These are phyloP conservation scores for Philypnodon macrostomus DNA, from an alignment of 2,797 vertebrate genomes.

Conservation along the genomic window DNA sequence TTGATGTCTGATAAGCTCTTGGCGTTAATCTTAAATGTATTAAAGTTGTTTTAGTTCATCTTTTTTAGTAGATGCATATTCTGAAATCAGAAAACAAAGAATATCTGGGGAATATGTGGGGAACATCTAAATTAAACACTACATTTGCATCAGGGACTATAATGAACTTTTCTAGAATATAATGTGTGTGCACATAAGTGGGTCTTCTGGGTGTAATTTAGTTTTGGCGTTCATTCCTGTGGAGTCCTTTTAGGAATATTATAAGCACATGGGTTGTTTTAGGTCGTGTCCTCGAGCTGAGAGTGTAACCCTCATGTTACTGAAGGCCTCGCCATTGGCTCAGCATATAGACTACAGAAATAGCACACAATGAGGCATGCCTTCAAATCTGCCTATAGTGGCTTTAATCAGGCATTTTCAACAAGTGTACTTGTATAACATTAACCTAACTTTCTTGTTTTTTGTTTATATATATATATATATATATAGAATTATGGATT, in stretches of 20 bases:
- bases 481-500: no score
- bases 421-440: slow-evolving; percentile 1
- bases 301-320: not conserved
- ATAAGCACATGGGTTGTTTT: slow-evolving; percentile 10
- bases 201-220: not conserved
- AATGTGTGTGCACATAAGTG: not conserved
- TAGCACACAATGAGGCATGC: not conserved
- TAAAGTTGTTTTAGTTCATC: no score
- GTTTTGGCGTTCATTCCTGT: not conserved
- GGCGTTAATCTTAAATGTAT: no score
- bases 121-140: no score
- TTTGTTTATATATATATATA: not conserved
- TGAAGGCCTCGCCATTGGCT: not conserved
- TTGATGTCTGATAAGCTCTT: no score
- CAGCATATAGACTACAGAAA: slow-evolving; percentile 27
- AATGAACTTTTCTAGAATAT: not conserved
- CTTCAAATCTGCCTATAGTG: slow-evolving; percentile 8
- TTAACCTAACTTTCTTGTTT: not conserved
- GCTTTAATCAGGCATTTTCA: not conserved
- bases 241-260: slow-evolving; percentile 1
- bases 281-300: slow-evolving; percentile 7
- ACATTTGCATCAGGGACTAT: no score
- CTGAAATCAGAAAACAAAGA: no score
- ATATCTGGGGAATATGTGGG: no score
- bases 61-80: no score